Base-by-base conservation (phyloP, 2,888 invertebrate genomes). In the Melanostoma scalare region DNA sequence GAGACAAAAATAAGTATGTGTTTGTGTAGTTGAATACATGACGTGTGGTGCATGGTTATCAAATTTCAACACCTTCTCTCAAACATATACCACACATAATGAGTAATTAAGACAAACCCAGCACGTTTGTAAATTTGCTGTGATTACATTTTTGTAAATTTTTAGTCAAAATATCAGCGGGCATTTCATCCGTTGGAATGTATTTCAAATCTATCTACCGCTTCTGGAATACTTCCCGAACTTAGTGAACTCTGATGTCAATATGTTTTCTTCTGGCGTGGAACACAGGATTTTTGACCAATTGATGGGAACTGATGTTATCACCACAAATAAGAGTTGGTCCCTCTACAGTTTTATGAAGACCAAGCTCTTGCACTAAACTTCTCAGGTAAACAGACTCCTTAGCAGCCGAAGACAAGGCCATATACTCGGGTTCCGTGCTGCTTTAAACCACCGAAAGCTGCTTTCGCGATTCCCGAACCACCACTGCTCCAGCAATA, bases 341-440 rank as follows among this genome's bases (percentile, higher is more conserved):
- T 52, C 52, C 52, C 33, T 31, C 33, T 52, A 50, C n/a, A 20
- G 31, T 52, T 52, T 52, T 9, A 33, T 52, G 9, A 9, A 52
- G 33, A 6, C 56, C 6, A n/a, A 78, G 33, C 52, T 76, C 73
- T 3, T 6, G 4, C 33, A 68, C 8, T 40, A 79, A 6, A 9
- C 10, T 30, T 56, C 40, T 33, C 10, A 84, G 35, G 46, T 75
- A 79, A 6, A 85, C 40, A 0, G 58, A 71, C 20, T 75, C 75
- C 46, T 55, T 74, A 6, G 69, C 56, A n/a, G 82, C 69, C 10
- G 72, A 35, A 3, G 75, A 71, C 3, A 78, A 4, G 0, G 72
- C 60, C 67, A 85, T 75, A 58, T 85, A 82, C 20, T 82, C 78
- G 2, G 80, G 68, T 58, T 80, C 76, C 0, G 61, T 80, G 10